phyloP scores from a whole-genome alignment of 2,888 invertebrate genomes.

The Emmelina monodactyla region DNA sequence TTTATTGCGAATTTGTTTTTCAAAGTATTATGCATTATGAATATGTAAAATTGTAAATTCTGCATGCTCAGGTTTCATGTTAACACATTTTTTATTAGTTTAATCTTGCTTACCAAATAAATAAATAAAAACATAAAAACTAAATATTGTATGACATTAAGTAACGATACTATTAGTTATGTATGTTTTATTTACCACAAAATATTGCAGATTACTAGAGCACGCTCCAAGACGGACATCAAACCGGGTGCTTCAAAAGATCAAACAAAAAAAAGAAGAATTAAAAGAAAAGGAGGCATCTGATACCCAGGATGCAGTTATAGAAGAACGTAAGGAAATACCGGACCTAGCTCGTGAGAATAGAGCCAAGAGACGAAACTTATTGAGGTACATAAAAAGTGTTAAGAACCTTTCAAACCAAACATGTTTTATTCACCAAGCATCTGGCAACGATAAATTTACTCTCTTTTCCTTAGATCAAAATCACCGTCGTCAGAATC shows the following conservation, averaged over 20 bases:
- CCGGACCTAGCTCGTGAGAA: conserved; percentile 50
- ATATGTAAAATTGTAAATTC: too few species aligned
- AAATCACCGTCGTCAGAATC: conserved; percentile 42
- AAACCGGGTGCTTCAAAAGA: conserved; percentile 69
- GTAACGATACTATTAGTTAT: too few species aligned
- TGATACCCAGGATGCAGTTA: conserved; percentile 42
- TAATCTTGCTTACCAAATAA: too few species aligned
- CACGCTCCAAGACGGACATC: conserved; percentile 74
- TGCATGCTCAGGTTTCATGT: too few species aligned
- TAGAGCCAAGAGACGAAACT: conserved; percentile 62
- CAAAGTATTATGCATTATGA: too few species aligned
- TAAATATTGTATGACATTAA: too few species aligned
- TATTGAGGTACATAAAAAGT: conserved; percentile 22
- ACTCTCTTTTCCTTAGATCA: conserved; percentile 21
- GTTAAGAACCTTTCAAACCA: not conserved
- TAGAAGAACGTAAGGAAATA: conserved; percentile 54
- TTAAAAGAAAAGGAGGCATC: conserved; percentile 33
- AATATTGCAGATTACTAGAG: conserved; percentile 70
- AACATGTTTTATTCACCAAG: not conserved
- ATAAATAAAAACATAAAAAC: too few species aligned
- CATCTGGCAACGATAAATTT: not conserved
- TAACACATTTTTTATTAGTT: too few species aligned
- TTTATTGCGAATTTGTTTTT: too few species aligned
- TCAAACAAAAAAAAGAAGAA: conserved; percentile 61
- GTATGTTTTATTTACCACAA: too few species aligned